Conservation (phyloP, 2,888 invertebrate genomes). For the Exephanes ischioxanthus region DNA sequence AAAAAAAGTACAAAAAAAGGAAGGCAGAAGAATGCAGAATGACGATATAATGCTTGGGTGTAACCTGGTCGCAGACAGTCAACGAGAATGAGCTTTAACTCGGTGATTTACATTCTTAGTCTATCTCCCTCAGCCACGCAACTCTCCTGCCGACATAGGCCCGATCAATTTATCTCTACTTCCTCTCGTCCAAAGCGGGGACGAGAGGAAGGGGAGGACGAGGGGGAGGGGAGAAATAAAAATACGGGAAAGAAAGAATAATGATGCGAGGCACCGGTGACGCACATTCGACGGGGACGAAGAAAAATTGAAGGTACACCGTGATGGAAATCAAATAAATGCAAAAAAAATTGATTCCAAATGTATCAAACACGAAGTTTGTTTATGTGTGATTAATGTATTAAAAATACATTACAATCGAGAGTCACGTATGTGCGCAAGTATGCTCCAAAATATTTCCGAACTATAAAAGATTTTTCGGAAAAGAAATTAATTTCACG, state of each 20-base stretch:
- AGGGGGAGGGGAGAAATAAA: background rate
- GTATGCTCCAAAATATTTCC: no score
- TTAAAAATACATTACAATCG: no score
- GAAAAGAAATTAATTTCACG: no score
- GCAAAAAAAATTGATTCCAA: background rate
- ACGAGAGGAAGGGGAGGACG: no score
- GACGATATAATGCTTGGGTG: constrained; percentile 51
- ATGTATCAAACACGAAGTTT: no score
- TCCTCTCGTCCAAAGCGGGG: constrained; percentile 2
- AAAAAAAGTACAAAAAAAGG: constrained; percentile 9
- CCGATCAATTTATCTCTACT: constrained; percentile 16
- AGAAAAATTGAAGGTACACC: constrained; percentile 3
- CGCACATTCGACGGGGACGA: background rate
- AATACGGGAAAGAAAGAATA: background rate
- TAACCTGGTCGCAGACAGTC: constrained; percentile 30
- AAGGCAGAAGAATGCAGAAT: constrained; percentile 36
- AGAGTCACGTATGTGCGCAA: no score
- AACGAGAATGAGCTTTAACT: constrained; percentile 18
- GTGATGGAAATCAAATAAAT: background rate
- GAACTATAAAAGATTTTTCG: no score
- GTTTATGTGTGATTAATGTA: no score
- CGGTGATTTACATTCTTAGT: constrained; percentile 49
- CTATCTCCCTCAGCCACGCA: constrained; percentile 33
- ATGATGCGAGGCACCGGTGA: background rate
- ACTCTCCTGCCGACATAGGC: constrained; percentile 3